Conservation (phyloP, 2,113 vertebrate species). For the Guaruba guarouba region DNA sequence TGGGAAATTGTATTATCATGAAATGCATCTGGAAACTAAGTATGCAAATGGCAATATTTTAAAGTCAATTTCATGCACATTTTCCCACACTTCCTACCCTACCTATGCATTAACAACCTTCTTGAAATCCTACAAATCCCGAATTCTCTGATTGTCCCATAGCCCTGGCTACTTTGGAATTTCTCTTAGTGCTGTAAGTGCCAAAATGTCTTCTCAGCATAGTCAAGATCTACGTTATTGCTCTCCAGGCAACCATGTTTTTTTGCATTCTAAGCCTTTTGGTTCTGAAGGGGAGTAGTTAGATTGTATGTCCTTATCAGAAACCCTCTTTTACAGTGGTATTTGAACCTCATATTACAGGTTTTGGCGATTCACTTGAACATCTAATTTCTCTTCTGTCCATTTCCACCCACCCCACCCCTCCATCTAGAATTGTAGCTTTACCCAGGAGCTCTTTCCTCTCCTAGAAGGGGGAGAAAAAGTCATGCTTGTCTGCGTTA, state of each 20-base stretch:
- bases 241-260: fast-evolving
- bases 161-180: neutral
- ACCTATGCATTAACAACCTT: neutral
- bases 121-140: neutral
- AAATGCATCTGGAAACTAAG: neutral
- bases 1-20: neutral
- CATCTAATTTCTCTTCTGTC: neutral
- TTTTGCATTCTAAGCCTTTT: neutral
- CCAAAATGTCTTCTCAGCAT: neutral
- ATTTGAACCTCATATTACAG: neutral
- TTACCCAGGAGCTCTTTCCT: neutral
- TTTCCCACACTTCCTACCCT: neutral
- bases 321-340: neutral
- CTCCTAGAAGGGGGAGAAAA: neutral
- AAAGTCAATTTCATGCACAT: neutral
- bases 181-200: neutral
- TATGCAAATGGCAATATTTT: neutral
- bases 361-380: neutral
- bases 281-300: neutral
- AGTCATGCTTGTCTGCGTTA: neutral
- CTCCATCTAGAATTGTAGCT: neutral
- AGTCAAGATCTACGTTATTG: neutral
- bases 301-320: neutral
- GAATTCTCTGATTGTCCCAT: neutral
- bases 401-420: neutral